Conservation (phyloP, 2,888 invertebrate species). For the Cataglyphis altisquamis region DNA sequence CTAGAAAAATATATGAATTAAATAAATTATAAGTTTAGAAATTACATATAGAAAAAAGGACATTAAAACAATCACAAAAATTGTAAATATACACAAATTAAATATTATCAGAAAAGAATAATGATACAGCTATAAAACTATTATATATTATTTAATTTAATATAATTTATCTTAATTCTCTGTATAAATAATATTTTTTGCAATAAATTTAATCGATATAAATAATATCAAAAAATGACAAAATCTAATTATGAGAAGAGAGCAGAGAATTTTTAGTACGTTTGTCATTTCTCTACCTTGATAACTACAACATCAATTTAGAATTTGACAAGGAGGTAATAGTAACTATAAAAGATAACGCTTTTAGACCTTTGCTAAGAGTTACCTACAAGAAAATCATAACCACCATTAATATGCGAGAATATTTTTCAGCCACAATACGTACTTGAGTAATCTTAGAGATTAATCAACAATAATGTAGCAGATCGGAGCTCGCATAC, state of each 20-base stretch:
- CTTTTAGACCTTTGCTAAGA: conserved; percentile 37
- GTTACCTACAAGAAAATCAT: conserved; percentile 50
- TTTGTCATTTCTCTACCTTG: conserved; percentile 37
- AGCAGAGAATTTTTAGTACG: not conserved
- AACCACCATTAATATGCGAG: conserved; percentile 21
- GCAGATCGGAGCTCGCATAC: conserved; percentile 25
- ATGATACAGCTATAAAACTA: not conserved
- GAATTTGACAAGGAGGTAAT: conserved; percentile 62
- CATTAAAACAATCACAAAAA: not conserved
- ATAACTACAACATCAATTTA: conserved; percentile 69
- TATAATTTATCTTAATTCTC: not conserved
- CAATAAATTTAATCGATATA: not conserved
- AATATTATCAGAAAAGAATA: conserved; percentile 2
- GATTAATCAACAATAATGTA: conserved; percentile 37
- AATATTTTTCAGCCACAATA: conserved; percentile 22
- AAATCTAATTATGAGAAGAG: not conserved
- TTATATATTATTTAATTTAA: not conserved
- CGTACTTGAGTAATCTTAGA: conserved; percentile 31
- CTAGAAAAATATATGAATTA: not conserved
- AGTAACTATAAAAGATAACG: conserved; percentile 59
- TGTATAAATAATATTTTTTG: not conserved
- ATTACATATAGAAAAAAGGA: conserved; percentile 5
- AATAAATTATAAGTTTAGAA: not conserved
- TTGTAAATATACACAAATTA: not conserved
- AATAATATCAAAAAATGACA: not conserved